Base-by-base conservation (phyloP, 2,888 invertebrate species). In the Mycalesis mineus region DNA sequence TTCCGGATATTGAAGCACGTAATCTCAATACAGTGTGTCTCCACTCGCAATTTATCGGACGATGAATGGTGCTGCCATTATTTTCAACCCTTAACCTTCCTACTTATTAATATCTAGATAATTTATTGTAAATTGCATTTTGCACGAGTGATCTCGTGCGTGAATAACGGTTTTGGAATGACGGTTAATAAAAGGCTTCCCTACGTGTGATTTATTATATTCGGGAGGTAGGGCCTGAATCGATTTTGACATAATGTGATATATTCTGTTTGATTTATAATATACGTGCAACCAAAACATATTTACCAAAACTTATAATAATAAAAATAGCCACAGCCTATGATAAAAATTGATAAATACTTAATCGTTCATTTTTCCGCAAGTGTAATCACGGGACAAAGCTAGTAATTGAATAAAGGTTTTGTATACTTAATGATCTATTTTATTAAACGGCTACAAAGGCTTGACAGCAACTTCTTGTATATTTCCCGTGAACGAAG, bases 121-220 rank as follows among this genome's bases (percentile, higher is more conserved):
- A 89, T 89, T 89, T 89, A 89, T 88, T 89, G 88, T 87, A 89
- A 88, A 88, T 89, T 88, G 86, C 88, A 87, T 87, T 86, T 77
- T 79, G 78, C 77, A 80, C 72, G 73, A 75, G 78, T 78, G 78
- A 78, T 75, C 70, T 73, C 77, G 78, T 78, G 80, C 80, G 78
- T 81, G 80, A 81, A 77, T 80, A 73, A 73, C 67, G 70, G 57
- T 48, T 53, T 41, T 63, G 65, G 67, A 62, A 61, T 61, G 62
- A 57, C 48, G 60, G 57, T 57, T 62, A 55, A 62, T 62, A 62
- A 58, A 62, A 62, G 60, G 62, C 51, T 60, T 62, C 55, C 60
- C 57, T 49, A 55, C 57, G 60, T 57, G 51, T 59, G 60, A 62
- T 62, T 60, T 62, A 62, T 60, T 57, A 51, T 54, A 41, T 51